These are phyloP conservation scores for Cherax destructor DNA, from an alignment of 1,140 invertebrate genomes.

Conservation along the genomic window DNA sequence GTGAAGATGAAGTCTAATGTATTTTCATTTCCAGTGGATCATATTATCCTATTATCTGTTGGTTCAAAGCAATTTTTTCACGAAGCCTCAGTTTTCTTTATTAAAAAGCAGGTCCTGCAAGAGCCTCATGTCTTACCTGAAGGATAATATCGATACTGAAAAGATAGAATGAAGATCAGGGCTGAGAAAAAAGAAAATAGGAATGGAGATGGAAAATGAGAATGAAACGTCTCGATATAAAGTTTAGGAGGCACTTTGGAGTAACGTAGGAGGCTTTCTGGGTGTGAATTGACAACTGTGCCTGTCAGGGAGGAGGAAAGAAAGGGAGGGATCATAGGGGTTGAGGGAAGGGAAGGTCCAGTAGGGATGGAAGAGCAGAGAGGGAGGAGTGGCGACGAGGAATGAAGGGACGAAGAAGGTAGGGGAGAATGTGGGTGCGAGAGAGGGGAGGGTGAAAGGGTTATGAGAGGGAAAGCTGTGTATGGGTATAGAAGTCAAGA, in stretches of 20 bases:
- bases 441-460: neutral
- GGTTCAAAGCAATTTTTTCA: too few relatives aligned
- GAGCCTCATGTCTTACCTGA: too few relatives aligned
- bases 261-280: neutral
- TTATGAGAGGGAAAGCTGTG: neutral
- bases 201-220: neutral
- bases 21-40: too few relatives aligned
- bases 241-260: constrained; percentile 3
- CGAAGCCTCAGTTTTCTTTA: too few relatives aligned
- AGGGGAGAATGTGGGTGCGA: neutral
- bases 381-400: neutral
- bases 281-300: neutral
- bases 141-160: too few relatives aligned
- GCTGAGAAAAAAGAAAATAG: too few relatives aligned
- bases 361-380: neutral
- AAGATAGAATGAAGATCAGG: too few relatives aligned
- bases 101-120: too few relatives aligned
- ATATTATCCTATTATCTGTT: too few relatives aligned
- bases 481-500: neutral
- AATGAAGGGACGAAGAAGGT: neutral
- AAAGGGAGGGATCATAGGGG: neutral
- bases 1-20: too few relatives aligned
- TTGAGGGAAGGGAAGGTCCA: too few relatives aligned
- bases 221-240: neutral
- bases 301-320: neutral